phyloP scores from a whole-genome alignment of 2,888 invertebrate species.

The Nymphalis urticae region DNA sequence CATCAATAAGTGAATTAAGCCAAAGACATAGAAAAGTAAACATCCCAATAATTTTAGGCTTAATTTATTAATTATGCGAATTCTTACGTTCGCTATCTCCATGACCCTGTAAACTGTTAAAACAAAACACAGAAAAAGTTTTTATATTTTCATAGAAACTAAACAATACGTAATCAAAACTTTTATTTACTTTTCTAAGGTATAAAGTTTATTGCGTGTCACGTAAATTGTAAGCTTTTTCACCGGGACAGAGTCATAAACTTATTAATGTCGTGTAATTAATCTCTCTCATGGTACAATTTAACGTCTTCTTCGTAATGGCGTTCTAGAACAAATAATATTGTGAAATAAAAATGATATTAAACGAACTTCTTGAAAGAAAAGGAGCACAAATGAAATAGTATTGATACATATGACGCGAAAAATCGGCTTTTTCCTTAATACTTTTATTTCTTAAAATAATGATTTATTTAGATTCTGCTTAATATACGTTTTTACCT shows the following conservation, averaged over 20 bases:
- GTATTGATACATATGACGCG: not conserved
- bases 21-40: too few relatives aligned
- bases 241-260: slow-evolving; percentile 44
- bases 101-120: too few relatives aligned
- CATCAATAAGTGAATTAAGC: too few relatives aligned
- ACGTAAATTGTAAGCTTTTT: slow-evolving; percentile 44
- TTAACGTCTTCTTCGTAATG: slow-evolving; percentile 29
- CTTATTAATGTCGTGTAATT: slow-evolving; percentile 44
- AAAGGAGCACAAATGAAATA: too few relatives aligned
- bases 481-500: too few relatives aligned
- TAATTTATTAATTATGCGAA: too few relatives aligned
- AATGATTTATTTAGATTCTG: too few relatives aligned
- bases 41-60: too few relatives aligned
- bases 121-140: not conserved
- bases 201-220: slow-evolving; percentile 42
- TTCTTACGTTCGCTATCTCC: not conserved
- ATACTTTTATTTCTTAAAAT: too few relatives aligned
- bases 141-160: slow-evolving; percentile 31
- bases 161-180: slow-evolving; percentile 38
- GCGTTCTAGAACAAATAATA: slow-evolving; percentile 15
- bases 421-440: too few relatives aligned
- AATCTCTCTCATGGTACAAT: slow-evolving; percentile 41
- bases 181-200: slow-evolving; percentile 37
- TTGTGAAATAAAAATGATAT: not conserved
- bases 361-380: not conserved